Conservation (phyloP, 1,140 invertebrate species). For the Polypedilum vanderplanki region DNA sequence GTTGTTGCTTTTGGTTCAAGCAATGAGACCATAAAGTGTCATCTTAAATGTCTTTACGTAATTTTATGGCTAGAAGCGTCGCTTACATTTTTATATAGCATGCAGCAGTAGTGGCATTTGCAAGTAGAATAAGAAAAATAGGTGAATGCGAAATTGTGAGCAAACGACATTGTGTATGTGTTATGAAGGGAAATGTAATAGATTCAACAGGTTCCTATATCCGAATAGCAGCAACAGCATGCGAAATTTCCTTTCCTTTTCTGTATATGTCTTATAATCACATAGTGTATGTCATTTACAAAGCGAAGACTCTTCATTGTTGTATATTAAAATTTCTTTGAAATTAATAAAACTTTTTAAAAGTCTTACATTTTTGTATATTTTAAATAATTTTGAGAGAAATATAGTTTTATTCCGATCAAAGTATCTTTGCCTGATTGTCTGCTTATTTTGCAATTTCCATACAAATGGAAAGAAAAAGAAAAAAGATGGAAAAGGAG, state of each 20-base stretch:
- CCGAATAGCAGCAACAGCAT: background rate
- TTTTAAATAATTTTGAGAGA: too few relatives aligned
- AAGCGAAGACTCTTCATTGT: too few relatives aligned
- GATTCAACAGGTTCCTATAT: conserved; percentile 5
- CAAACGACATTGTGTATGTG: background rate
- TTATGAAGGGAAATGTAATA: background rate
- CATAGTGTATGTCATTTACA: too few relatives aligned
- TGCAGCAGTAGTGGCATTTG: too few relatives aligned
- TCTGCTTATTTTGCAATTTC: background rate
- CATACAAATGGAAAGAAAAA: background rate
- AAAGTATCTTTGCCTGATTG: background rate
- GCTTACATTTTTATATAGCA: background rate
- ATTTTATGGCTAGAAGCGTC: background rate
- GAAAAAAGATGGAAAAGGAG: background rate
- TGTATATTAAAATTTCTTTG: too few relatives aligned
- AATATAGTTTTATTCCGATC: too few relatives aligned
- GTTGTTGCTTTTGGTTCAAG: background rate
- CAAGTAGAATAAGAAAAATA: background rate
- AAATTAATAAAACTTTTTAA: too few relatives aligned
- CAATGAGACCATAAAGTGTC: background rate
- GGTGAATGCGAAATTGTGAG: background rate
- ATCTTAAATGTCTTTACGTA: conserved; percentile 5
- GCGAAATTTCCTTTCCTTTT: background rate
- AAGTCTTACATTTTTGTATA: too few relatives aligned
- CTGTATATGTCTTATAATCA: background rate